These are phyloP conservation scores for Copsychus sechellarum DNA, from an alignment of 2,113 vertebrate species.

Conservation along the genomic window DNA sequence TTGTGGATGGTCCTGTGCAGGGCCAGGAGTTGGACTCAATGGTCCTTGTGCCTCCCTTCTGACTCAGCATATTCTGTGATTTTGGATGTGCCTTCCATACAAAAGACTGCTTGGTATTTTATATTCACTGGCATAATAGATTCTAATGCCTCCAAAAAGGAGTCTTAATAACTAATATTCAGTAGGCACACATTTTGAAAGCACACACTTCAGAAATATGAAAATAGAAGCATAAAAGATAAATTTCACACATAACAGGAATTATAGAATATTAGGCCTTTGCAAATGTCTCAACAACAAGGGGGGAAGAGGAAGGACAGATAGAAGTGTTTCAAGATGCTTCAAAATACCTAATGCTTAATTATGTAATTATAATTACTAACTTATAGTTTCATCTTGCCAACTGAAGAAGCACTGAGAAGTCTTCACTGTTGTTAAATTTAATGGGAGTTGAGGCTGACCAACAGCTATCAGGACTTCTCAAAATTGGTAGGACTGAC, in stretches of 20 bases:
- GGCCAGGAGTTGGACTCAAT: rapidly evolving
- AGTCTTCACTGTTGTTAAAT: not conserved
- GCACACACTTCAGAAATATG: not conserved
- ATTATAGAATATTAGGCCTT: not conserved
- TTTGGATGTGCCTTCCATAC: not conserved
- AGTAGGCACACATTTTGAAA: not conserved
- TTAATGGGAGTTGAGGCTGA: not conserved
- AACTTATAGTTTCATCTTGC: not conserved
- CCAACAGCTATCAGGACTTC: not conserved
- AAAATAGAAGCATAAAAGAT: not conserved
- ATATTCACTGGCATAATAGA: not conserved
- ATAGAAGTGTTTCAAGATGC: not conserved
- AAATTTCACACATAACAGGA: not conserved
- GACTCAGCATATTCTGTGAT: not conserved
- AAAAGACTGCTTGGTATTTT: not conserved
- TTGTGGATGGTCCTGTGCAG: not conserved
- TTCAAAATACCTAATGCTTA: not conserved
- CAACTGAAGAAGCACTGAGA: not conserved
- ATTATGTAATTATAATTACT: not conserved
- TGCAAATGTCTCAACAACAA: not conserved
- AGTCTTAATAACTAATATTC: not conserved
- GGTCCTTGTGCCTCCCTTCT: not conserved
- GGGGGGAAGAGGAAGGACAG: not conserved
- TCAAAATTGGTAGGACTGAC: not conserved
- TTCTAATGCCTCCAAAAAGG: not conserved